Evolutionary conservation across 2,113 vertebrate species (phyloP).

Genomic region (Pseudopodoces humilis): DNA sequence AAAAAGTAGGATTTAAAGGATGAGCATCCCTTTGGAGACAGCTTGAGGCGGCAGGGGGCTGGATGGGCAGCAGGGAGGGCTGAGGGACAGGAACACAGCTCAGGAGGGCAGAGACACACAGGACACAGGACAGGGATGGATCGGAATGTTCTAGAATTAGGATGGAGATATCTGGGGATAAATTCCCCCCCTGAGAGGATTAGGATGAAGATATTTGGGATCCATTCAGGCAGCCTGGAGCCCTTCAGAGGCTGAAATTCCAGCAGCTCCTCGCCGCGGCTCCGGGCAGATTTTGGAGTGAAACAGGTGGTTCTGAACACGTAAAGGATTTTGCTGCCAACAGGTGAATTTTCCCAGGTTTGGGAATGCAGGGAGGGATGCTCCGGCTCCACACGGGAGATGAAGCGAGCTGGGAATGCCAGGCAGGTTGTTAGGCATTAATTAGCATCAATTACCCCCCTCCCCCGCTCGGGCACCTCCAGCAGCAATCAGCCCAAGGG

Average conservation of each 20-base stretch:
- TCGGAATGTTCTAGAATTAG: rapidly evolving
- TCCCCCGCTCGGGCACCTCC: not conserved
- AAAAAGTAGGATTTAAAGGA: not conserved
- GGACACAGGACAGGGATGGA: not conserved
- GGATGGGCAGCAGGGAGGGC: not conserved
- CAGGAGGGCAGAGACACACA: not conserved
- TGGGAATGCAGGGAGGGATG: not conserved
- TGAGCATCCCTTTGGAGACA: not conserved
- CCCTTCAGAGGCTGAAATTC: not conserved
- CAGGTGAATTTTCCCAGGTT: not conserved
- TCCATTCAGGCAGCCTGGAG: not conserved
- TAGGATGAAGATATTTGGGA: not conserved
- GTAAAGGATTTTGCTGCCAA: not conserved
- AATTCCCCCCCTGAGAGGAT: not conserved
- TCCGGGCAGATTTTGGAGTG: not conserved
- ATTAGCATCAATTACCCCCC: slow-evolving; percentile 41
- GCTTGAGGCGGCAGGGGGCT: not conserved
- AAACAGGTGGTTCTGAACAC: not conserved
- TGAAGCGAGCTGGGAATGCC: not conserved
- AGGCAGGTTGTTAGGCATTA: not conserved
- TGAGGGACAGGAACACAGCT: not conserved
- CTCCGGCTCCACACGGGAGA: not conserved
- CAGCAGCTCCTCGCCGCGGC: not conserved
- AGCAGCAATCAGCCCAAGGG: slow-evolving; percentile 30
- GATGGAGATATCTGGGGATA: not conserved